phyloP scores from a whole-genome alignment of 2,888 invertebrate species.

The Embidobia sp. region DNA sequence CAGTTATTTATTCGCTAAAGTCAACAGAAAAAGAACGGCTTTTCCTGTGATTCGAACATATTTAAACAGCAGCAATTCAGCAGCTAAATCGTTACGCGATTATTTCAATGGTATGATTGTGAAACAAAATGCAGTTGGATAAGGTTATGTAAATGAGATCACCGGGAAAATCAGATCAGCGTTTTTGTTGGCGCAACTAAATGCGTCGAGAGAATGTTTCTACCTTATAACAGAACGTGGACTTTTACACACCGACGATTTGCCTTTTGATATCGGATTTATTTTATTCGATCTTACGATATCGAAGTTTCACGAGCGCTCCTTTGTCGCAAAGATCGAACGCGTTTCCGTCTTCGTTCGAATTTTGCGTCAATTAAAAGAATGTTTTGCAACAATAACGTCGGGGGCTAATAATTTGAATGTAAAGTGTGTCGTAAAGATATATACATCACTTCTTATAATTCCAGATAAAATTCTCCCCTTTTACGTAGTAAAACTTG shows the following conservation, averaged over 20 bases:
- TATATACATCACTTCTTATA: too few relatives aligned
- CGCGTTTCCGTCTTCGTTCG: constrained; percentile 7
- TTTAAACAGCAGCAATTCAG: too few relatives aligned
- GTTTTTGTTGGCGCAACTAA: constrained; percentile 33
- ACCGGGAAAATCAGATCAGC: constrained; percentile 23
- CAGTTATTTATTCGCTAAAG: too few relatives aligned
- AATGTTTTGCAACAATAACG: too few relatives aligned
- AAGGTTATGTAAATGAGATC: constrained; percentile 19
- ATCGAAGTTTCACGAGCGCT: constrained; percentile 23
- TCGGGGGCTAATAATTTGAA: too few relatives aligned
- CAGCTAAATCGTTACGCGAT: too few relatives aligned
- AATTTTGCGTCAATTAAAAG: constrained; percentile 15
- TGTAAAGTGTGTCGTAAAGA: too few relatives aligned
- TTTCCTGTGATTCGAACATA: too few relatives aligned
- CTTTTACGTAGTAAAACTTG: too few relatives aligned
- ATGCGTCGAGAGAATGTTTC: constrained; percentile 26
- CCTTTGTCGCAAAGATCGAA: constrained; percentile 1
- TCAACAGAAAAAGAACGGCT: too few relatives aligned
- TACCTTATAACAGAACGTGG: constrained; percentile 34
- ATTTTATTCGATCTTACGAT: constrained; percentile 13
- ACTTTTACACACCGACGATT: constrained; percentile 36
- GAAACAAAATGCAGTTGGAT: constrained; percentile 4
- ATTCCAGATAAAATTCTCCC: too few relatives aligned
- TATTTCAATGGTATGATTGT: constrained; percentile 5
- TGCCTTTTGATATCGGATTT: constrained; percentile 40